phyloP scores from a whole-genome alignment of 2,888 invertebrate species.

The Folsomia manolachei region DNA sequence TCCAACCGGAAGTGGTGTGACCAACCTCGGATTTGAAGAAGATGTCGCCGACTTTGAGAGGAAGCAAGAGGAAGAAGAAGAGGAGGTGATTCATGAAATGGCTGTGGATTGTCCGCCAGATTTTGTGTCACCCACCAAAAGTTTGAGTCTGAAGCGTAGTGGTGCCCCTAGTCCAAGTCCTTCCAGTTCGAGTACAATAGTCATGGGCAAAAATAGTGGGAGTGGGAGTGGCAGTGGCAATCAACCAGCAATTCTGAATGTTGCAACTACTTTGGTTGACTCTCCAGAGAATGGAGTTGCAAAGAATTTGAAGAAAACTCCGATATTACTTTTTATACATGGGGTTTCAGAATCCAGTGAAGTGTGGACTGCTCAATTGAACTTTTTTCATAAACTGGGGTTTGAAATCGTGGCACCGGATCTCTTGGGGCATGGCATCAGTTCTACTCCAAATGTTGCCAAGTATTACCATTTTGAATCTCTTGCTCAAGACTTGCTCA shows the following conservation, averaged over 20 bases:
- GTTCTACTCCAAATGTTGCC: slow-evolving; percentile 61
- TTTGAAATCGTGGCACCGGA: slow-evolving; percentile 67
- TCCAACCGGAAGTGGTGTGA: slow-evolving; percentile 12
- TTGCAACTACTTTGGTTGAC: too few species aligned
- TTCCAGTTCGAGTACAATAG: not conserved
- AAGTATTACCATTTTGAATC: slow-evolving; percentile 59
- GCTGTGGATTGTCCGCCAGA: slow-evolving; percentile 2
- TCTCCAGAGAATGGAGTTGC: too few species aligned
- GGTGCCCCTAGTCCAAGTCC: slow-evolving; percentile 4
- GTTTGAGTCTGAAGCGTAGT: not conserved
- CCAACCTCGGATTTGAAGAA: slow-evolving; percentile 35
- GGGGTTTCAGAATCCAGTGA: slow-evolving; percentile 67
- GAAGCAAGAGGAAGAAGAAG: not conserved
- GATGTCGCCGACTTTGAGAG: slow-evolving; percentile 36
- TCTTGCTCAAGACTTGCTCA: slow-evolving; percentile 61
- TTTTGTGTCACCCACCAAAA: not conserved
- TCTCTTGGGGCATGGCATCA: slow-evolving; percentile 67
- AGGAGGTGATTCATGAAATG: not conserved
- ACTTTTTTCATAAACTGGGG: slow-evolving; percentile 61
- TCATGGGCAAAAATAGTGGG: not conserved
- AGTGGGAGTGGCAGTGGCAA: not conserved
- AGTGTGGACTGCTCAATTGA: slow-evolving; percentile 62
- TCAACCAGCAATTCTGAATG: too few species aligned
- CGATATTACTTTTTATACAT: slow-evolving; percentile 64
- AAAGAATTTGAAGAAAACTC: slow-evolving; percentile 50